Base-by-base conservation (phyloP, 2,113 vertebrate species). In the Urocynchramus pylzowi region DNA sequence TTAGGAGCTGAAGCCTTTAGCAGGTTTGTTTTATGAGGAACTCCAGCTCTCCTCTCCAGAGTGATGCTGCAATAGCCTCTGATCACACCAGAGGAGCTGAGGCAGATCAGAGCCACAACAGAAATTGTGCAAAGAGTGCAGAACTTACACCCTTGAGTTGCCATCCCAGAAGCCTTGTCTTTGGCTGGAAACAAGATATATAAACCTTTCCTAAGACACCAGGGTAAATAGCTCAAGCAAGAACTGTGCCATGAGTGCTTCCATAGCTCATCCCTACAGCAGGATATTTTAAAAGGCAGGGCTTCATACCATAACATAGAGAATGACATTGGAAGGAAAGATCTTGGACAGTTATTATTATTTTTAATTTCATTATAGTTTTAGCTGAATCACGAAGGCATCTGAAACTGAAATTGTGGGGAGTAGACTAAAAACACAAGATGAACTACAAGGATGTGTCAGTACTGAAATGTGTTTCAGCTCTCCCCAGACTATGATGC, bases 361-460 rank as follows among this genome's bases (percentile, higher is more conserved):
- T 86, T 80, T 65, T 94, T 70, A 39, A 33, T 86, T 84, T 83
- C 76, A 60, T 81, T 68, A 64, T 33, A 65, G 31, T 78, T 95
- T 95, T 89, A 95, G 90, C 93, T 97, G 93, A 94, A 94, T 96
- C 92, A 87, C 82, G 53, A 88, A 87, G 68, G 90, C 79, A 89
- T 92, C 76, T 68, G 74, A 90, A 95, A 82, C 65, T 61, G 39
- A 61, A 70, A 57, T 49, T 78, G 53, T 64, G 73, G 89, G 47
- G 80, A 87, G 68, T 59, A 73, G 80, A 89, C 86, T 96, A 92
- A 92, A 96, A 96, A 57, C 73, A 92, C 91, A 73, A 75, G 83
- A 90, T 76, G 83, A 94, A 64, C 88, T 91, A 57, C 88, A 93
- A 91, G 77, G 57, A 50, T 75, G 76, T 93, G 76, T 87, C 90